Conservation (phyloP, 2,888 invertebrate species). For the Nomada fucata region DNA sequence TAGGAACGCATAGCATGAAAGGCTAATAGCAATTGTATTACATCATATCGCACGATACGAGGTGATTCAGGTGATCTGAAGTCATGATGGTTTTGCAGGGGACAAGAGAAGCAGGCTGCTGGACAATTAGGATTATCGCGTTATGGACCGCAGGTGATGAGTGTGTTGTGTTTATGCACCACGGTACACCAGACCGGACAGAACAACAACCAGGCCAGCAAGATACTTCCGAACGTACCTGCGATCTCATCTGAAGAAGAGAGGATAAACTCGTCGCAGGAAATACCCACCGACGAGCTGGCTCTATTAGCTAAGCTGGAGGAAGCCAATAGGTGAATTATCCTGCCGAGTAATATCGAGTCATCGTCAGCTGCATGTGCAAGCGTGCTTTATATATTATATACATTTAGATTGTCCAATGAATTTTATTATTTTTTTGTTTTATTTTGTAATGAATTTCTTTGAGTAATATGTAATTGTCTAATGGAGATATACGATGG, state of each 20-base stretch:
- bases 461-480: no score
- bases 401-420: neutral
- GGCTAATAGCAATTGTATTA: neutral
- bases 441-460: no score
- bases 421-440: neutral
- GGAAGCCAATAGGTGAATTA: conserved; percentile 92
- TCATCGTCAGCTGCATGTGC: conserved; percentile 30
- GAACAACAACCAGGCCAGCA: conserved; percentile 58
- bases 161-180: conserved; percentile 76
- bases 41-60: neutral
- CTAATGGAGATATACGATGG: neutral
- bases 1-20: neutral
- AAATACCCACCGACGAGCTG: conserved; percentile 89
- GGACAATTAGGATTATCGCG: conserved; percentile 69
- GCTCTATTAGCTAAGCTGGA: conserved; percentile 97
- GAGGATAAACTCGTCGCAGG: conserved; percentile 67
- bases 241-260: conserved; percentile 63
- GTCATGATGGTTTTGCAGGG: conserved; percentile 27
- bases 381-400: conserved; percentile 38
- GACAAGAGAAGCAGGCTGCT: conserved; percentile 55
- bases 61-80: neutral
- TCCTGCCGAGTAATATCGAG: conserved; percentile 9
- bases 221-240: conserved; percentile 65
- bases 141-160: conserved; percentile 81
- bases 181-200: conserved; percentile 63